Conservation (phyloP, 2,888 invertebrate genomes). For the Drosophila antonietae region DNA sequence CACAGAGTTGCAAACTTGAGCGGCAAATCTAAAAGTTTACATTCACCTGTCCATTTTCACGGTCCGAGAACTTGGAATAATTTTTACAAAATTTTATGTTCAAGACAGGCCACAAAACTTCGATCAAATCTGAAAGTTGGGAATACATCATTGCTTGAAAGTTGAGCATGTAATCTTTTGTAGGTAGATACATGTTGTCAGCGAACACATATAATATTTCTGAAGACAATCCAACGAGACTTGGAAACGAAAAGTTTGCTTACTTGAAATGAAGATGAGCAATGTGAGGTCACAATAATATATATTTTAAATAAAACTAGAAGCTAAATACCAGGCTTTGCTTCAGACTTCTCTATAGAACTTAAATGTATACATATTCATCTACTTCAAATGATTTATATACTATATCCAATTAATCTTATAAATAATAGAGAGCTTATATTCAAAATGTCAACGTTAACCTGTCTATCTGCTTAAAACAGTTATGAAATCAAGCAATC, state of each 20-base stretch:
- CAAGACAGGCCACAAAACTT: constrained; percentile 31
- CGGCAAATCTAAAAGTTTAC: constrained; percentile 56
- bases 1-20: constrained; percentile 40
- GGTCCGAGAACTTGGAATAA: constrained; percentile 24
- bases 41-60: constrained; percentile 33
- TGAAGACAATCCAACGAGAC: not conserved
- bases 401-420: too few relatives aligned
- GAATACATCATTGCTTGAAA: not conserved
- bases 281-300: not conserved
- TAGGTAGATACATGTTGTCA: not conserved
- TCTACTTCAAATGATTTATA: not conserved
- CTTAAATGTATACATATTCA: too few relatives aligned
- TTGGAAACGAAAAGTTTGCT: not conserved
- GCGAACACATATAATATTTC: not conserved
- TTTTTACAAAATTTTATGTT: constrained; percentile 24
- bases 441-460: too few relatives aligned
- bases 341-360: too few relatives aligned
- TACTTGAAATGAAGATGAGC: not conserved
- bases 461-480: not conserved
- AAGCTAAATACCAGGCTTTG: not conserved
- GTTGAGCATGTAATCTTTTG: not conserved
- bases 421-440: too few relatives aligned
- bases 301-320: not conserved
- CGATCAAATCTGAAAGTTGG: constrained; percentile 9
- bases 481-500: not conserved